Evolutionary conservation across 2,888 invertebrate genomes (phyloP).

Genomic region (Diploptera punctata): DNA sequence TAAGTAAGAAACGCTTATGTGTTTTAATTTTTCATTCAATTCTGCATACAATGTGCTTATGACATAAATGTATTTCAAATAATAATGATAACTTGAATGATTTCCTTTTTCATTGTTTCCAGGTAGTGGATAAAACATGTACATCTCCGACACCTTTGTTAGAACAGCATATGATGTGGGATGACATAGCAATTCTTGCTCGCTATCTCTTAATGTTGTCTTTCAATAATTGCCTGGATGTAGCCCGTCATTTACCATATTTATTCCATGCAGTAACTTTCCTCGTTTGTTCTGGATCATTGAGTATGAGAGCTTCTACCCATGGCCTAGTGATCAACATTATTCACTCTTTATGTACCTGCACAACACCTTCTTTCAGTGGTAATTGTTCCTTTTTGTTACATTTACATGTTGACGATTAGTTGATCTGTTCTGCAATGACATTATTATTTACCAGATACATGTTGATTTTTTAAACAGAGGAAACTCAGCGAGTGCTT

Average conservation of each 20-base stretch:
- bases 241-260: constrained; percentile 94
- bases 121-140: constrained; percentile 91
- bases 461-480: constrained; percentile 55
- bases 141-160: constrained; percentile 91
- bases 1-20: too few species aligned
- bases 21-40: too few species aligned
- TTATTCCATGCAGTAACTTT: constrained; percentile 97
- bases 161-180: constrained; percentile 95
- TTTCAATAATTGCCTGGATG: constrained; percentile 98
- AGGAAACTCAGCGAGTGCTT: constrained; percentile 90
- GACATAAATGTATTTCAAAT: too few species aligned
- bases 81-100: too few species aligned
- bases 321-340: constrained; percentile 98
- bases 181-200: constrained; percentile 95
- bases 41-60: too few species aligned
- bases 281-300: constrained; percentile 93
- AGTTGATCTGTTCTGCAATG: too few species aligned
- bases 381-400: constrained; percentile 54
- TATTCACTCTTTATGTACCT: constrained; percentile 97
- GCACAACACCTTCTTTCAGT: constrained; percentile 88
- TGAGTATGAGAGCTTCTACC: constrained; percentile 95
- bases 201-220: constrained; percentile 97
- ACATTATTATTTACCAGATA: not conserved
- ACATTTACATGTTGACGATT: too few species aligned
- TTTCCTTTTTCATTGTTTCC: too few species aligned